Evolutionary conservation across 1,140 invertebrate species (phyloP), one percentile per base, ranked within the genome.

Genomic region (Drosophila bipectinata): DNA sequence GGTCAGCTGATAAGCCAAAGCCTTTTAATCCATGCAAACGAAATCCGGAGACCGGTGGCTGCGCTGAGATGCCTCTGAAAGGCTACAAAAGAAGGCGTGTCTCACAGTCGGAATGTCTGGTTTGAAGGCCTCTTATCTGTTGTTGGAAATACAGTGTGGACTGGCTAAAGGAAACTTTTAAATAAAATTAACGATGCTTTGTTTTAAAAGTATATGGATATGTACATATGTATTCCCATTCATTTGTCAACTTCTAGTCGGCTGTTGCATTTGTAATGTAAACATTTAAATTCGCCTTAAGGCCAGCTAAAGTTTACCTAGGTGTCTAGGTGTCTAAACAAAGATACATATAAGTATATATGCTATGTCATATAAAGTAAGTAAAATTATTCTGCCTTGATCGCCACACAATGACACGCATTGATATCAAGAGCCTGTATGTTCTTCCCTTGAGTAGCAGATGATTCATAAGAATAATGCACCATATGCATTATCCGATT

Each of bases 1-100:
- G 24, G 28, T 34, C 37, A 41, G 41, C 54, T 30, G 72, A 74
- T 74, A 74, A 75, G 72, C 26, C 18, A 18, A 54, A 49, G 61
- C 60, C 72, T 66, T 75, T 10, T 14, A 1, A 62, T 12, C 24
- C 4, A 21, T 24, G 30, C 62, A 48, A 37, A 12, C 4, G n/a
- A 18, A 34, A 28, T 28, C 14, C 12, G 32, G 44, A 67, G 32
- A 44, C 26, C 37, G 8, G 1, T 37, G 51, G 26, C 32, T 18
- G 49, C 8, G 5, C 9, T 32, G 39, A 54, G 54, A n/a, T 53
- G 28, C 54, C 6, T 21, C 28, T 30, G 44, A 44, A 54, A 41
- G 37, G 26, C 63, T 68, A 12, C 12, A 37, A 30, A 5, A 30
- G 9, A 4, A 51, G 49, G 49, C 49, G 49, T 14, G 49, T 30